phyloP scores from a whole-genome alignment of 2,113 vertebrate species.

The Mirza zaza region DNA sequence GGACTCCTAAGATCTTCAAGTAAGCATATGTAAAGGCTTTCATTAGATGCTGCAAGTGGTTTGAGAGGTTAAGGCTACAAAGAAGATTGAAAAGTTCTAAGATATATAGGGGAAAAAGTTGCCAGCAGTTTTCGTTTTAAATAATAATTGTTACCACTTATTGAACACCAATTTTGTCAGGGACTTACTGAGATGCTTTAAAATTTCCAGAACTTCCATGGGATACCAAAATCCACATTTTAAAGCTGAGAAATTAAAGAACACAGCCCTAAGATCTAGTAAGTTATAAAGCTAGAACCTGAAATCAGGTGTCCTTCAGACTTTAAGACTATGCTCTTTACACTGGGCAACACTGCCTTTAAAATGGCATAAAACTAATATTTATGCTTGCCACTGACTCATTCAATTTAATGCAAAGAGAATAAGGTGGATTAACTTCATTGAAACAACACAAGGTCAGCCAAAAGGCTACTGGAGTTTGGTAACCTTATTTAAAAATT shows the following conservation, averaged over 20 bases:
- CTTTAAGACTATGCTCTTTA: neutral
- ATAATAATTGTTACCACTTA: neutral
- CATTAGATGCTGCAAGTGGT: neutral
- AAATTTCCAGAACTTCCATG: neutral
- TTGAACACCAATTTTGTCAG: neutral
- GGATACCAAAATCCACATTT: neutral
- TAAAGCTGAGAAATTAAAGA: conserved; percentile 25
- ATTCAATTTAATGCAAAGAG: conserved; percentile 43
- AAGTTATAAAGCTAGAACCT: neutral
- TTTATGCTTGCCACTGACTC: neutral
- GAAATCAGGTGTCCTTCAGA: neutral
- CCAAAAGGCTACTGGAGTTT: neutral
- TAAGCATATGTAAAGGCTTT: conserved; percentile 11
- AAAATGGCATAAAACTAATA: conserved; percentile 2
- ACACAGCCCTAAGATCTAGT: neutral
- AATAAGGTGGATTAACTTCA: conserved; percentile 24
- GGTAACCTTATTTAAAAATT: neutral
- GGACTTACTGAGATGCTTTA: neutral
- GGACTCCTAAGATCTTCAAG: conserved; percentile 32
- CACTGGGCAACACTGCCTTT: neutral
- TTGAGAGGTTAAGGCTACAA: neutral
- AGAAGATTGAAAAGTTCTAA: conserved; percentile 24
- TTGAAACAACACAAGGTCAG: conserved; percentile 13
- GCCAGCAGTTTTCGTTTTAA: neutral
- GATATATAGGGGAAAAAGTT: neutral